phyloP scores from a whole-genome alignment of 2,113 vertebrate species.

The Oreotragus oreotragus region DNA sequence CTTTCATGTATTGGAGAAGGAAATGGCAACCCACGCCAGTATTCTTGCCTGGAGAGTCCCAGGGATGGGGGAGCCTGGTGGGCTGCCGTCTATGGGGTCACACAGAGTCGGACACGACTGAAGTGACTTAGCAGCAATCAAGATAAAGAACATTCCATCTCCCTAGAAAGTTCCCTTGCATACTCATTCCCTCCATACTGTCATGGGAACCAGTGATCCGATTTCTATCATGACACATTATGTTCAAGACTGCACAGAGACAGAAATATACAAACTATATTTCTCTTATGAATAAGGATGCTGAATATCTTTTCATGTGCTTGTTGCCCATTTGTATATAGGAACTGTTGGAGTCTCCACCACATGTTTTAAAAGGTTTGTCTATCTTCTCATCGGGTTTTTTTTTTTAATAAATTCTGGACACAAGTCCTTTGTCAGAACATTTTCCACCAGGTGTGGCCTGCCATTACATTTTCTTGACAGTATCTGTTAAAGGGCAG shows the following conservation, averaged over 20 bases:
- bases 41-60: too few relatives aligned
- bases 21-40: too few relatives aligned
- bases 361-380: not conserved
- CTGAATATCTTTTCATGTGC: not conserved
- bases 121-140: too few relatives aligned
- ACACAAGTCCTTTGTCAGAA: not conserved
- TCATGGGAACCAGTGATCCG: not conserved
- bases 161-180: not conserved
- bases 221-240: not conserved
- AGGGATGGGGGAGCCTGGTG: too few relatives aligned
- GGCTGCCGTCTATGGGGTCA: too few relatives aligned
- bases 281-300: not conserved
- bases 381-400: not conserved
- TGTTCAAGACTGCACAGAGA: not conserved
- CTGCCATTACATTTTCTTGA: slow-evolving; percentile 17
- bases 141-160: not conserved
- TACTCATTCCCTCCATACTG: not conserved
- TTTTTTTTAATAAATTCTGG: not conserved
- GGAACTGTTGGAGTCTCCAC: not conserved
- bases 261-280: not conserved
- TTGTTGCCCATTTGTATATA: not conserved
- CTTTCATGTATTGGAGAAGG: too few relatives aligned
- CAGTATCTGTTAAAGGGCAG: not conserved
- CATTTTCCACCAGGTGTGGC: not conserved
- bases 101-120: too few relatives aligned